Evolutionary conservation across 2,888 invertebrate species (phyloP), one percentile per base, ranked within the genome.

Genomic region (Mesorhabditis sp.): DNA sequence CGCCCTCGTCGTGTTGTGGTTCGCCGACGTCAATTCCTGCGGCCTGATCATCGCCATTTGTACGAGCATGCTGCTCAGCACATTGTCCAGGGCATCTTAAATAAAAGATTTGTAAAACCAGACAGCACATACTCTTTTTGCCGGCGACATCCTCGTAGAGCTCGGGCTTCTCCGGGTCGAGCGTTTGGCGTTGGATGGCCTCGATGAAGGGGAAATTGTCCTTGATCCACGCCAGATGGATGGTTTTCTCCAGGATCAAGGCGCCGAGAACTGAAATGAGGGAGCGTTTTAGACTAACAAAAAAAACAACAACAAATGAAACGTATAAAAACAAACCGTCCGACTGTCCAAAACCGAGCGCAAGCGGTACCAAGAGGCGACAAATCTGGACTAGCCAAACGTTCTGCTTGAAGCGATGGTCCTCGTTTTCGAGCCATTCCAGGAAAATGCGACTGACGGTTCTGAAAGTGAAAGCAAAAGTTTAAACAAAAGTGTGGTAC

Each of bases 341-440:
- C 7, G 58, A 50, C 58, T 50, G 58, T 50, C 58, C 58, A 2
- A 50, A 50, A 50, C 58, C 58, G 58, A 50, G 10, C 58, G n/a
- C 58, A 50, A 50, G 58, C n/a, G 58, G 58, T 2, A 50, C 58
- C 58, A 50, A 50, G 7, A 50, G 7, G n/a, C 58, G 58, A 50
- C 58, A 50, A n/a, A n/a, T n/a, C n/a, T 50, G 58, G 1, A 50
- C 7, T 2, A 50, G 58, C 58, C 58, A 50, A 50, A n/a, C n/a
- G n/a, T n/a, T 50, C n/a, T 50, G 58, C 58, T 50, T 50, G n/a
- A 50, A 50, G n/a, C 58, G 58, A 50, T 50, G 58, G 7, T 50
- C 58, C n/a, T 50, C 58, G n/a, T n/a, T 50, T 10, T 50, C n/a
- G 10, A 50, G n/a, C 58, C 58, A 50, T 13, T 50, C 58, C 7